These are phyloP conservation scores for Caenorhabditis zanzibari DNA, from an alignment of 2,888 invertebrate genomes.

Conservation along the genomic window DNA sequence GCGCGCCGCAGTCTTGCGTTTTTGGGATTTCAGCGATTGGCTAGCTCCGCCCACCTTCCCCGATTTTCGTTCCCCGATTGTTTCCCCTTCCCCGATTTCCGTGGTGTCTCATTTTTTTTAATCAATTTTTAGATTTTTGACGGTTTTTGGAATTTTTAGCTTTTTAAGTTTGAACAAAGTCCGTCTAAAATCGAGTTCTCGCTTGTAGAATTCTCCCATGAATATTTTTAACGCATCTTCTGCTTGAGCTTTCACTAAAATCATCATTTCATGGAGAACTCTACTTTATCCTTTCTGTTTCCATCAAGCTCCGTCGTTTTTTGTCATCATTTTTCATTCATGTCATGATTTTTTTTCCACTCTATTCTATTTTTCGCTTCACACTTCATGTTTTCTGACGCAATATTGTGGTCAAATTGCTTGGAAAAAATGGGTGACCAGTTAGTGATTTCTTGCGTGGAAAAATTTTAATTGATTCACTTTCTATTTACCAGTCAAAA, in stretches of 20 bases:
- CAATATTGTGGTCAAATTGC: constrained; percentile 48
- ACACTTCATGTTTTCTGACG: constrained; percentile 21
- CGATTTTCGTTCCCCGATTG: no score
- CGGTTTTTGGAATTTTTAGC: not conserved
- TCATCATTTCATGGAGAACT: not conserved
- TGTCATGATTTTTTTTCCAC: no score
- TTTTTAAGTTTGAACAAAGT: no score
- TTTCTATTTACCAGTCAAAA: constrained; percentile 4
- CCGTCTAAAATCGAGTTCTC: not conserved
- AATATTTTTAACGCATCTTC: no score
- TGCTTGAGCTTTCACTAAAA: no score
- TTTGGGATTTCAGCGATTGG: no score
- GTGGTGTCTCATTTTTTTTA: no score
- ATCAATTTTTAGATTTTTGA: no score
- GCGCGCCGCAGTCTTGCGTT: no score
- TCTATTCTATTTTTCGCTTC: not conserved
- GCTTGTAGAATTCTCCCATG: no score
- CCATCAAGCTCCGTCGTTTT: not conserved
- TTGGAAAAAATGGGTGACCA: constrained; percentile 17
- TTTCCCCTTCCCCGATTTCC: no score
- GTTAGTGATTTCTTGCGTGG: not conserved
- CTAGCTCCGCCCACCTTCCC: no score
- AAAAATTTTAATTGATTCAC: not conserved
- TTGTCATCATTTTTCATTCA: constrained; percentile 45
- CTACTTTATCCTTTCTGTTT: not conserved